phyloP scores from a whole-genome alignment of 2,797 vertebrate species.

The Sebastes iracundus region DNA sequence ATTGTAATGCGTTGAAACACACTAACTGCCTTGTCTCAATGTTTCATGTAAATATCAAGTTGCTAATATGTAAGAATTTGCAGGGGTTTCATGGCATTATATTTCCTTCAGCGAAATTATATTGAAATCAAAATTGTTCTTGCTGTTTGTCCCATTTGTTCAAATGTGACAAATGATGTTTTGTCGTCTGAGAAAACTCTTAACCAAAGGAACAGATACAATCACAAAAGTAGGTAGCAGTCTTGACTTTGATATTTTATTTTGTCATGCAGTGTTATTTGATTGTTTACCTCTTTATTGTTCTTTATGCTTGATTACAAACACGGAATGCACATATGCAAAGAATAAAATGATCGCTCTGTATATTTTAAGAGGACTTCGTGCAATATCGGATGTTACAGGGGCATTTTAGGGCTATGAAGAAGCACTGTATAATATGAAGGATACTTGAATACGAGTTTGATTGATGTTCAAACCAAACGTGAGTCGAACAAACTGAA shows the following conservation, averaged over 20 bases:
- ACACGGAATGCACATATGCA: conserved; percentile 68
- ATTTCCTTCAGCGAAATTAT: conserved; percentile 33
- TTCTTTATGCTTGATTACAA: conserved; percentile 62
- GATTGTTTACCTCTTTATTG: conserved; percentile 54
- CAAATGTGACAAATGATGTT: conserved; percentile 40
- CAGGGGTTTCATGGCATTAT: conserved; percentile 50
- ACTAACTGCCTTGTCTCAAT: conserved; percentile 61
- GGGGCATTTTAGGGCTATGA: conserved; percentile 68
- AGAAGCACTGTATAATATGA: conserved; percentile 56
- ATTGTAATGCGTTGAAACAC: conserved; percentile 41
- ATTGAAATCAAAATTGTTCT: conserved; percentile 26
- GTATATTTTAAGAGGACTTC: conserved; percentile 53
- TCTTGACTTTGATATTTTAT: conserved; percentile 37
- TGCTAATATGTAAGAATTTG: conserved; percentile 34
- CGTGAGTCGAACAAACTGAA: conserved; percentile 27
- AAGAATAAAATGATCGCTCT: conserved; percentile 47
- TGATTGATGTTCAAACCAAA: conserved; percentile 38
- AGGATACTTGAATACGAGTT: conserved; percentile 67
- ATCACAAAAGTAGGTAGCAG: conserved; percentile 55
- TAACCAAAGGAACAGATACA: conserved; percentile 69
- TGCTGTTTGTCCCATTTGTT: conserved; percentile 32
- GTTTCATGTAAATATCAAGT: conserved; percentile 67
- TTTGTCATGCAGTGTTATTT: conserved; percentile 69
- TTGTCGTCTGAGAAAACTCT: conserved; percentile 34
- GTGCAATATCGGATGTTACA: conserved; percentile 62